Evolutionary conservation across 2,113 vertebrate species (phyloP).

Genomic region (Neolamprologus modestus): DNA sequence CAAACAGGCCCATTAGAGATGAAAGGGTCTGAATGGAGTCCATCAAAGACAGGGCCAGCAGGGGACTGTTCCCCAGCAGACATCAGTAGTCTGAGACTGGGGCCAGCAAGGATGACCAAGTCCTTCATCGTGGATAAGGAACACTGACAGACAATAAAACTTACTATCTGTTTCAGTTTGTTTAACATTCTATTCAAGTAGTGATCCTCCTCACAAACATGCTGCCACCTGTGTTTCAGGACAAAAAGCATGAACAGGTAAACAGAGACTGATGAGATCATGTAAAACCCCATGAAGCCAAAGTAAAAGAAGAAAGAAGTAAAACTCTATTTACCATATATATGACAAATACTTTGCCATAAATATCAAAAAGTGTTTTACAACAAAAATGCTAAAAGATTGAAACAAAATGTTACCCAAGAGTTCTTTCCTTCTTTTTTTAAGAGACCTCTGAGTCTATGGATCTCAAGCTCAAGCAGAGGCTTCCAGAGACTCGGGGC

Average conservation of each 20-base stretch:
- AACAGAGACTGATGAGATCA: not conserved
- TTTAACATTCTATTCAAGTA: not conserved
- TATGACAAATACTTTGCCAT: not conserved
- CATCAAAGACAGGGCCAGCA: conserved; percentile 62
- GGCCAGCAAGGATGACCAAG: not conserved
- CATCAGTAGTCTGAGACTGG: conserved; percentile 29
- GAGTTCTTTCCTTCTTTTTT: not conserved
- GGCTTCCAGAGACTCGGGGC: not conserved
- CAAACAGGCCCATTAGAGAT: conserved; percentile 77
- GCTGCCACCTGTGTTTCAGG: not conserved
- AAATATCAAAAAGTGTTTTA: not conserved
- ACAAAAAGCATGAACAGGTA: not conserved
- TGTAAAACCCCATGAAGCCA: not conserved
- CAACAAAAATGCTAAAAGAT: not conserved
- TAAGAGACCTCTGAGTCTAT: not conserved
- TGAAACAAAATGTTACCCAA: not conserved
- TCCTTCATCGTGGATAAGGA: not conserved
- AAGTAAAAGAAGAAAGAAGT: not conserved
- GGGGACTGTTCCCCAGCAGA: conserved; percentile 56
- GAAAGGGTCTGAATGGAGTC: conserved; percentile 66
- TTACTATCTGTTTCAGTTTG: not conserved
- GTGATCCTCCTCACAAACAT: not conserved
- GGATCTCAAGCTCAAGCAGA: not conserved
- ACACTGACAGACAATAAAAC: not conserved
- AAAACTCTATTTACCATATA: not conserved